Evolutionary conservation across 2,113 vertebrate species (phyloP), one percentile per base, ranked within the genome.

Genomic region (Upupa epops): DNA sequence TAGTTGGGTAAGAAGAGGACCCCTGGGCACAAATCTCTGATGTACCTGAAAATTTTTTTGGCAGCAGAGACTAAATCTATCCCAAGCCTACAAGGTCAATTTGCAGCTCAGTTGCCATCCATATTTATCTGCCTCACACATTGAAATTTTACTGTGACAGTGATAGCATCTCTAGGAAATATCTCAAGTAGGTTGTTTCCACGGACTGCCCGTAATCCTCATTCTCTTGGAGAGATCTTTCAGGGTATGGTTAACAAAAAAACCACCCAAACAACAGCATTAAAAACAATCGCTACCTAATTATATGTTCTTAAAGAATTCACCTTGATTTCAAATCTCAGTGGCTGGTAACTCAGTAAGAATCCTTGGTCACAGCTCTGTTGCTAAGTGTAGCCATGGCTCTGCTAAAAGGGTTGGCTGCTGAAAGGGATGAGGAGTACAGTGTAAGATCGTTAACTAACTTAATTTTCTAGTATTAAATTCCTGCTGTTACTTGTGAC

Each of bases 1-100:
- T 95, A 93, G 93, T 94, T 96, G 86, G 77, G 90, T 76, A 96
- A 93, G 83, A 89, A 90, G 86, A 90, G 89, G 81, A 95, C 93
- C 93, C 88, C 90, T 90, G 90, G 93, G 92, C 63, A 76, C 86
- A 92, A 95, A 93, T 96, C 92, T 95, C 94, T 89, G 88, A 90
- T 83, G 90, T 90, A 96, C 93, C 94, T 96, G 94, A 96, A 96
- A 84, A 89, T 93, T 92, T 79, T 92, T 95, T 96, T 93, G 86
- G 90, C 93, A 96, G 83, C 88, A 90, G 66, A 48, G 74, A 87
- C 90, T 96, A 93, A 93, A 92, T 94, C 93, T 89, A 52, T 95
- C 90, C 89, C 74, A 94, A 95, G 55, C 77, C 78, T 92, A 52
- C 90, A 92, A 94, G 91, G 90, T 96, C 92, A 93, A 90, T 96